Percentiles rank a stretch among this genome's conserved stretches.
These are phyloP conservation scores for Deroptyus accipitrinus DNA, from an alignment of 2,113 vertebrate species.

Conservation along the genomic window DNA sequence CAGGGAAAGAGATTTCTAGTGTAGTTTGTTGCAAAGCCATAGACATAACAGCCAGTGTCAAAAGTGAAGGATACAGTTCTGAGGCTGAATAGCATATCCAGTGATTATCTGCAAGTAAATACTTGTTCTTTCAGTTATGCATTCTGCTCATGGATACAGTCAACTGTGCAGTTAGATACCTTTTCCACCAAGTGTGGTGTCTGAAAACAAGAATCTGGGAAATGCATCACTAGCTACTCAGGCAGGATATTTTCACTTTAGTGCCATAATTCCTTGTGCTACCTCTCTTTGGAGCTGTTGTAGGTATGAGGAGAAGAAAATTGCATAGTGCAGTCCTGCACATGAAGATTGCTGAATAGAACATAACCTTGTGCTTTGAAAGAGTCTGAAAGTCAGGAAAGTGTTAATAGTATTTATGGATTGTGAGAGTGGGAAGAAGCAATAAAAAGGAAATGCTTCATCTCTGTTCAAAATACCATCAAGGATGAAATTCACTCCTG, in stretches of 20 bases:
- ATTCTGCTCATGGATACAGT: neutral
- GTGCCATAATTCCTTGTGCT: neutral
- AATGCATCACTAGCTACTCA: conserved; percentile 24
- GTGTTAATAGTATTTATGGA: conserved; percentile 50
- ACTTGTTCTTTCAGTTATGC: neutral
- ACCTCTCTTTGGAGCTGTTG: neutral
- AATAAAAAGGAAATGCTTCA: conserved; percentile 58
- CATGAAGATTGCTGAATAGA: neutral
- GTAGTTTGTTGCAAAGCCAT: neutral
- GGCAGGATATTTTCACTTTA: conserved; percentile 28
- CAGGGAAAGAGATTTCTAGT: neutral
- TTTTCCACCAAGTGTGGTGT: neutral
- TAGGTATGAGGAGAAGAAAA: neutral
- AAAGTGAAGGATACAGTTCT: neutral
- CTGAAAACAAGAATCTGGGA: conserved; percentile 49
- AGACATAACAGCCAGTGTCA: neutral
- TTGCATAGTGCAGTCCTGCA: neutral
- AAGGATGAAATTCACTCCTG: conserved; percentile 26
- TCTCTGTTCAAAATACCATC: conserved; percentile 43
- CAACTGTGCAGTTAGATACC: conserved; percentile 24
- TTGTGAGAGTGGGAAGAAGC: conserved; percentile 57
- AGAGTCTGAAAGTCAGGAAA: neutral
- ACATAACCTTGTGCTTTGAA: neutral
- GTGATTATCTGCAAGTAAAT: conserved; percentile 48
- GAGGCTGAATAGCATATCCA: neutral